Evolutionary conservation across 1,140 invertebrate species (phyloP), one percentile per base, ranked within the genome.

Genomic region (Cyrtorhinus lividipennis): DNA sequence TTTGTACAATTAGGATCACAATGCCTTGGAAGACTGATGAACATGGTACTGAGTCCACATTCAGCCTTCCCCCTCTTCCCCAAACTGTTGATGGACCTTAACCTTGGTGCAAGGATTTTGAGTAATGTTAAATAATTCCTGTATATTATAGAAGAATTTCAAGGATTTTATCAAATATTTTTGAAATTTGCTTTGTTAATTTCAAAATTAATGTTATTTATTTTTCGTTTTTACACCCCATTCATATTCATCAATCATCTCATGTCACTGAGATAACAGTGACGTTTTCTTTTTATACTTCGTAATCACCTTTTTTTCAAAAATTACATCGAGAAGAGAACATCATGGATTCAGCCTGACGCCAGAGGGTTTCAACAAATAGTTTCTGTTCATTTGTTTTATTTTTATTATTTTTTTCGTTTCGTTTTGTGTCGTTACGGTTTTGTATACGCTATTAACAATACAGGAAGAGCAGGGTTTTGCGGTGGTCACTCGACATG

Each of bases 401-500:
- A n/a, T n/a, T n/a, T n/a, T n/a, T n/a, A n/a, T n/a, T n/a, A 20
- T 69, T 70, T 70, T 69, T 66, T 64, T 62, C 63, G 61, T 64
- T 68, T 67, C 63, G 27, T 66, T 65, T 60, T 46, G 53, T 61
- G 64, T 66, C 63, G 27, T 61, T 61, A 45, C 27, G 2, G 18
- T 45, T n/a, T n/a, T 46, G 45, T 61, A 45, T 45, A 30, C 23
- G 24, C n/a, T 27, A 61, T 64, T 64, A 27, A 64, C 58, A 61
- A 61, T 61, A 44, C 62, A 65, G 64, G 64, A 30, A 56, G 61
- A 62, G 61, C 66, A 44, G 67, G 67, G 24, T 67, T 69, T 18
- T 71, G 67, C 65, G 58, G 69, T 23, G 68, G 67, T 46, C 70
- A 70, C 27, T 65, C 86, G 25, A 91, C 89, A 69, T 91, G 88